Conservation (phyloP, 2,113 vertebrate genomes). For the Megaptera novaeangliae region DNA sequence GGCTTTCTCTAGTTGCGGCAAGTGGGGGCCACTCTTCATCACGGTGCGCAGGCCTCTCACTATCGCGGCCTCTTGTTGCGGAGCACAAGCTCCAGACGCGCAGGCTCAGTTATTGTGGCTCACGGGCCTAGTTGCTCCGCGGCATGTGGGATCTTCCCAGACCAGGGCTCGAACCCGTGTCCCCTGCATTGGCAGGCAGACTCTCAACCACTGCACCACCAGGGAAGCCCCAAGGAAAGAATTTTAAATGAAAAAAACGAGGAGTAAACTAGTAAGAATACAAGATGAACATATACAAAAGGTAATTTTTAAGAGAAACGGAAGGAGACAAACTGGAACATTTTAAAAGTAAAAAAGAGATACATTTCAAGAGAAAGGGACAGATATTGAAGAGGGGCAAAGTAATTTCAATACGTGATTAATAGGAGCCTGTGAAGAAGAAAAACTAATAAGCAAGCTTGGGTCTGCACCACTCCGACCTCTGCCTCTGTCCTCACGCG, state of each 20-base stretch:
- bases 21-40: too few species aligned
- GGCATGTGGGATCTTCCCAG: too few species aligned
- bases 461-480: accelerated
- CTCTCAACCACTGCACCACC: too few species aligned
- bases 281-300: not conserved
- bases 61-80: too few species aligned
- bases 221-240: too few species aligned
- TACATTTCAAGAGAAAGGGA: not conserved
- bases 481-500: not conserved
- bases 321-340: not conserved
- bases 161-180: too few species aligned
- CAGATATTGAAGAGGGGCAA: not conserved
- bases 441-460: not conserved
- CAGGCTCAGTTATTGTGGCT: too few species aligned
- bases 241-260: not conserved
- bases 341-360: not conserved
- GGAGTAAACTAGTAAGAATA: not conserved
- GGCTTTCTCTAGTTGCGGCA: too few species aligned
- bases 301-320: not conserved
- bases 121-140: too few species aligned
- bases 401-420: not conserved
- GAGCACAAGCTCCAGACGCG: too few species aligned
- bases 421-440: not conserved
- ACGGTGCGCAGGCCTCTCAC: too few species aligned
- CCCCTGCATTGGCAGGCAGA: too few species aligned